Percentiles rank a stretch among this genome's conserved stretches.
These are phyloP conservation scores for Patella pellucida DNA, from an alignment of 2,888 invertebrate genomes.

Conservation along the genomic window DNA sequence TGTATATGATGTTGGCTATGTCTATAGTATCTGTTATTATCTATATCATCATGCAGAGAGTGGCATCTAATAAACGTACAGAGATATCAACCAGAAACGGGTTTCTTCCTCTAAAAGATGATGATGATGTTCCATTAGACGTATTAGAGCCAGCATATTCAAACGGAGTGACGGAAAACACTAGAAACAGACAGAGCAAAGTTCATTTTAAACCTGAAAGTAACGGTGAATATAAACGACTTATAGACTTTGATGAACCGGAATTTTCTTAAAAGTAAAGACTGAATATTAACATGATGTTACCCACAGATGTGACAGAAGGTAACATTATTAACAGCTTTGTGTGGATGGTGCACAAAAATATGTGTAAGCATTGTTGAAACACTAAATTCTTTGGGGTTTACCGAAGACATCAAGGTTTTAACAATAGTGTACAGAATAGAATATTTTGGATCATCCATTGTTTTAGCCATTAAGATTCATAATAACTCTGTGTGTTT, in stretches of 20 bases:
- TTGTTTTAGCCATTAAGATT: too few species aligned
- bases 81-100: background rate
- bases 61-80: conserved; percentile 54
- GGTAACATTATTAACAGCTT: too few species aligned
- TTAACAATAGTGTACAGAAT: too few species aligned
- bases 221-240: conserved; percentile 2
- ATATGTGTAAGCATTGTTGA: too few species aligned
- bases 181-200: background rate
- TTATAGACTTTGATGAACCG: background rate
- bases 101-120: background rate
- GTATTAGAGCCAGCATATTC: background rate
- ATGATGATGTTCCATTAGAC: conserved; percentile 4
- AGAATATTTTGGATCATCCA: too few species aligned
- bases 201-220: background rate
- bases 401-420: too few species aligned
- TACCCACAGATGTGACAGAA: too few species aligned
- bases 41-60: conserved; percentile 64
- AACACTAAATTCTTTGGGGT: too few species aligned
- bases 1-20: conserved; percentile 66
- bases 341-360: too few species aligned
- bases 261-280: background rate
- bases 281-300: too few species aligned
- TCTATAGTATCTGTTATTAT: conserved; percentile 57
- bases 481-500: too few species aligned
- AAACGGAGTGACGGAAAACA: background rate